A percentile compares a stretch with the other conserved stretches of the same genome.
Evolutionary conservation across 2,888 invertebrate genomes (phyloP).

Genomic region (Antheraea yamamai): DNA sequence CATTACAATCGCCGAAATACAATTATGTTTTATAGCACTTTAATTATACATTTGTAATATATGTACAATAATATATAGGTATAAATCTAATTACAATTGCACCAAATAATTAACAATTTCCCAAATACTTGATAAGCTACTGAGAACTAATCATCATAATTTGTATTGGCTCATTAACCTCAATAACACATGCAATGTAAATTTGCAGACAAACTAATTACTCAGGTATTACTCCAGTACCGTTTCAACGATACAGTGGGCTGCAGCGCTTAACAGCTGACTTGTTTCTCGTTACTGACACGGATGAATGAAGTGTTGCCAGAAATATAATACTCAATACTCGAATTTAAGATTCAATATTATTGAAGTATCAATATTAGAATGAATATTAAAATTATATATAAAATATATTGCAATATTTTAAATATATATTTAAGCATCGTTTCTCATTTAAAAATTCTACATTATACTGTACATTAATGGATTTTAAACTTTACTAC

Average conservation of each 20-base stretch:
- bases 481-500: neutral
- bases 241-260: constrained; percentile 5
- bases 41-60: neutral
- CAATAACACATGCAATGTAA: constrained; percentile 8
- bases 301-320: neutral
- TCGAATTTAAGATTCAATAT: neutral
- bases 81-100: neutral
- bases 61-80: neutral
- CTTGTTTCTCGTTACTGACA: constrained; percentile 19
- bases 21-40: neutral
- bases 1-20: neutral
- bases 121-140: constrained; percentile 14
- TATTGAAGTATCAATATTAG: neutral
- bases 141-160: constrained; percentile 9
- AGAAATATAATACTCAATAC: neutral
- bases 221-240: constrained; percentile 10
- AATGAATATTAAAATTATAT: too few species aligned
- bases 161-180: constrained; percentile 14
- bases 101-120: neutral
- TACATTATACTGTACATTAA: too few species aligned
- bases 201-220: constrained; percentile 12
- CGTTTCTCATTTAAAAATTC: too few species aligned
- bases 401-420: too few species aligned
- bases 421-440: neutral
- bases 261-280: constrained; percentile 21